phyloP scores from a whole-genome alignment of 2,797 vertebrate genomes.

The Sebastes goodei region DNA sequence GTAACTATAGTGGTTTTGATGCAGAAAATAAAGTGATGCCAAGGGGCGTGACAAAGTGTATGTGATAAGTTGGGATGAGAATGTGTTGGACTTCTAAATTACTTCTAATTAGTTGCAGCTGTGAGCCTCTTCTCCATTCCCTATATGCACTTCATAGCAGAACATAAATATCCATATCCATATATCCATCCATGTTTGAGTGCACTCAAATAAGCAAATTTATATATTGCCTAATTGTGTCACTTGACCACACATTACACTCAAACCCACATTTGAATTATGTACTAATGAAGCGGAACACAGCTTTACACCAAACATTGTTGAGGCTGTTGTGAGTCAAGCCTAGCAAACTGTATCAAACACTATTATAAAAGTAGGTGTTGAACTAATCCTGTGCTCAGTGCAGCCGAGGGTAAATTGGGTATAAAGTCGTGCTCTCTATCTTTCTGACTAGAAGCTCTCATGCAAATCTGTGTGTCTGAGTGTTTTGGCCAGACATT shows the following conservation, averaged over 20 bases:
- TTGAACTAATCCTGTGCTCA: conserved; percentile 39
- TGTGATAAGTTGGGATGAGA: no score
- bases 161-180: not conserved
- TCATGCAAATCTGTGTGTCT: conserved; percentile 37
- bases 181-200: no score
- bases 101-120: not conserved
- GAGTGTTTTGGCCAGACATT: conserved; percentile 26
- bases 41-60: no score
- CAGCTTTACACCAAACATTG: not conserved
- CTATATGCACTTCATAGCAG: not conserved
- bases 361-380: conserved; percentile 15
- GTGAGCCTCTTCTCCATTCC: not conserved
- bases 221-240: not conserved
- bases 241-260: not conserved
- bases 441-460: conserved; percentile 5
- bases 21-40: no score
- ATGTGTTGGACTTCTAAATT: no score
- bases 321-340: conserved; percentile 16
- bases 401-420: conserved; percentile 6
- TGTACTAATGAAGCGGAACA: not conserved
- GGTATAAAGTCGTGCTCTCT: conserved; percentile 16
- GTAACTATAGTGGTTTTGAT: no score
- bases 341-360: conserved; percentile 3
- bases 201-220: not conserved
- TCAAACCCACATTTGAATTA: not conserved